phyloP scores from a whole-genome alignment of 2,113 vertebrate genomes.

The Pollachius pollachius region DNA sequence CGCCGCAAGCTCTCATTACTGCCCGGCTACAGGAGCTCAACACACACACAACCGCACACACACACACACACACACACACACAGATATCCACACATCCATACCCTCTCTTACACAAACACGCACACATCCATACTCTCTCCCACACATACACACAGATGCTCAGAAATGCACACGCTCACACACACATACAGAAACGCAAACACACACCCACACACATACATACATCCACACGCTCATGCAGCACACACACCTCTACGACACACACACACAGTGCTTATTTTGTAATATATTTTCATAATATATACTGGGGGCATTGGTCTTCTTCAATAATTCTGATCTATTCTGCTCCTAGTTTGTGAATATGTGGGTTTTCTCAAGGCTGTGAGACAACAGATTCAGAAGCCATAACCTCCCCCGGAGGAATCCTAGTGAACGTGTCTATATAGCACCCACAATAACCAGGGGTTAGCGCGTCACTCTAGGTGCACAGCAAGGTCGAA shows the following conservation, averaged over 20 bases:
- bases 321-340: constrained; percentile 30
- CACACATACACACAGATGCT: constrained; percentile 23
- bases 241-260: background rate
- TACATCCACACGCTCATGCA: background rate
- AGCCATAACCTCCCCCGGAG: constrained; percentile 45
- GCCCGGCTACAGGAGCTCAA: constrained; percentile 27
- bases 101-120: background rate
- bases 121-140: no score
- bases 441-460: constrained; percentile 39
- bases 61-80: background rate
- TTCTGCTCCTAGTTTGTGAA: constrained; percentile 30
- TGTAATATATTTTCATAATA: constrained; percentile 22
- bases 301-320: constrained; percentile 18
- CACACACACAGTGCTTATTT: constrained; percentile 24
- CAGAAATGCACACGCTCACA: constrained; percentile 7
- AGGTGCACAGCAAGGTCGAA: constrained; percentile 29
- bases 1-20: constrained; percentile 26
- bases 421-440: constrained; percentile 35
- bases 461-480: constrained; percentile 15
- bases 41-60: constrained; percentile 1
- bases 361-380: constrained; percentile 36
- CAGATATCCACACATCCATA: background rate
- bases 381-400: constrained; percentile 23
- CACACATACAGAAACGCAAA: background rate
- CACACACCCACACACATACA: constrained; percentile 4